Evolutionary conservation across 2,113 vertebrate genomes (phyloP).

Genomic region (Crocuta crocuta): DNA sequence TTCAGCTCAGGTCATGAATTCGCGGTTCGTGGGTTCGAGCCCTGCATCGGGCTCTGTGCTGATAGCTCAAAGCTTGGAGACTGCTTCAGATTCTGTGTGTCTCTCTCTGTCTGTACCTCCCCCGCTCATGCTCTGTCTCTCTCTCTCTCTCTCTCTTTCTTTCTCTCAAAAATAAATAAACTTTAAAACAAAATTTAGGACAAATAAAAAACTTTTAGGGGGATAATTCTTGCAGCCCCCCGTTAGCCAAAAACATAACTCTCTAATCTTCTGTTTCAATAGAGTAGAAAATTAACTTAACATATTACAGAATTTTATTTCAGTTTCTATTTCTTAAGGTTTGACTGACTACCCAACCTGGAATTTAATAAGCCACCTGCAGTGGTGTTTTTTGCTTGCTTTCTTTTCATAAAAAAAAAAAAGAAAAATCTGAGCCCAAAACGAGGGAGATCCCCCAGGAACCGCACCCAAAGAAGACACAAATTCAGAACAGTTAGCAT

Average conservation of each 20-base stretch:
- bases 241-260: background rate
- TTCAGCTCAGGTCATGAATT: too few species aligned
- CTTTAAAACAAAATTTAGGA: background rate
- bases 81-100: too few species aligned
- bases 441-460: background rate
- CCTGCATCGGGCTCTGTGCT: too few species aligned
- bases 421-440: background rate
- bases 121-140: too few species aligned
- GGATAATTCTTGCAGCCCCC: background rate
- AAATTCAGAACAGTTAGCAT: background rate
- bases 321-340: constrained; percentile 8
- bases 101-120: too few species aligned
- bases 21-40: too few species aligned
- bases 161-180: background rate
- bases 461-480: background rate
- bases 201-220: background rate
- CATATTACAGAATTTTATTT: background rate
- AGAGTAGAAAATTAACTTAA: background rate
- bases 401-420: background rate
- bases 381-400: background rate
- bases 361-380: background rate
- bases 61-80: too few species aligned
- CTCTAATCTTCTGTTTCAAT: background rate
- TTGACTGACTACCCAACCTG: background rate
- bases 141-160: too few species aligned